Evolutionary conservation across 1,140 invertebrate species (phyloP).

Genomic region (Argopecten irradians): DNA sequence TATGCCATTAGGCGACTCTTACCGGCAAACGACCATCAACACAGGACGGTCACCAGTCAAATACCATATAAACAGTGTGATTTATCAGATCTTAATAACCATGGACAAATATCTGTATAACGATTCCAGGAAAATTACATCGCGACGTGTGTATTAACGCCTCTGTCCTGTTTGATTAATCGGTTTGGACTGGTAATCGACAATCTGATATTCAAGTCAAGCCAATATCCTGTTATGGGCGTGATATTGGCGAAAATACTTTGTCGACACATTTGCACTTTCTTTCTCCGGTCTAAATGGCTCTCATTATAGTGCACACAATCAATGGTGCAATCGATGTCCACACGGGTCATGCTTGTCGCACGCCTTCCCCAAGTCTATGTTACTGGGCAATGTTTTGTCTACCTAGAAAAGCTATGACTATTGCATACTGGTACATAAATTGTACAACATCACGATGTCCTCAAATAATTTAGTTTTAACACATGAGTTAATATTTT

Average conservation of each 20-base stretch:
- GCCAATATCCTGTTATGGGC: conserved; percentile 14
- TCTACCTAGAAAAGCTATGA: too few relatives aligned
- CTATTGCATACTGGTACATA: too few relatives aligned
- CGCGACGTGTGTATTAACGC: conserved; percentile 2
- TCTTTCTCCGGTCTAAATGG: not conserved
- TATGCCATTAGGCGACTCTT: conserved; percentile 1
- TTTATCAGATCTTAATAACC: conserved; percentile 10
- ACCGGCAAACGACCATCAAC: not conserved
- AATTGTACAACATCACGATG: too few relatives aligned
- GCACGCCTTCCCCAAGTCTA: not conserved
- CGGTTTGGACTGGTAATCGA: not conserved
- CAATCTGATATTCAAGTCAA: conserved; percentile 5
- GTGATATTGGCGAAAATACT: conserved; percentile 20
- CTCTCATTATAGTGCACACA: not conserved
- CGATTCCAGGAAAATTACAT: not conserved
- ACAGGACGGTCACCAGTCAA: conserved; percentile 14
- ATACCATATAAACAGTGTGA: conserved; percentile 18
- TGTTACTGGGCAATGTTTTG: not conserved
- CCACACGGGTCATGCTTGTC: not conserved
- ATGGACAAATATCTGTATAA: not conserved
- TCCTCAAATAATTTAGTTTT: too few relatives aligned
- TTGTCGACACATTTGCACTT: not conserved
- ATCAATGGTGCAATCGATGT: not conserved
- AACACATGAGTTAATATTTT: too few relatives aligned
- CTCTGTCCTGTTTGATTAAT: not conserved